phyloP scores from a whole-genome alignment of 2,797 vertebrate species.

The Toxotes lorentzi region DNA sequence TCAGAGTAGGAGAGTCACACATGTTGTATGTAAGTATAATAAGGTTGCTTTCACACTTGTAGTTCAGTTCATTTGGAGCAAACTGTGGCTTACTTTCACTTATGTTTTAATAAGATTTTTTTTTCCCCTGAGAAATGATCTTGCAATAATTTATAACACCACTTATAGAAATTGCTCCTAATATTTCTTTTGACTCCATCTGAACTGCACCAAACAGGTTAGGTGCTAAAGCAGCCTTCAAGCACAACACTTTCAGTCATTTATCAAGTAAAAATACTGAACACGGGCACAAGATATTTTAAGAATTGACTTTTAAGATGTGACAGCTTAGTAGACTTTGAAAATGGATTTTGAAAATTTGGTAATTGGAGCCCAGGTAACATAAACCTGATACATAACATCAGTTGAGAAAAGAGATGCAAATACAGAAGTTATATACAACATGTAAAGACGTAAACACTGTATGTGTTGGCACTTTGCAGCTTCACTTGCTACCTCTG shows the following conservation, averaged over 20 bases:
- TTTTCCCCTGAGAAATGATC: too few species aligned
- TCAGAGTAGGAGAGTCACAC: neutral
- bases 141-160: neutral
- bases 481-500: conserved; percentile 2
- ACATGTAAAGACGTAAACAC: neutral
- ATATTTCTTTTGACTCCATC: neutral
- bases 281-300: neutral
- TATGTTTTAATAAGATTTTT: too few species aligned
- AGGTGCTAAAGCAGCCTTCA: neutral
- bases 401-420: neutral
- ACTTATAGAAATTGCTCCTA: neutral
- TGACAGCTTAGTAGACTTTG: neutral
- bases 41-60: too few species aligned
- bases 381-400: neutral
- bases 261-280: neutral
- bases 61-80: neutral
- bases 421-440: neutral
- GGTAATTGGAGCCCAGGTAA: neutral
- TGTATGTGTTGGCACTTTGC: neutral
- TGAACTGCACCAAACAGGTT: neutral
- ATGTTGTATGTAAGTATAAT: too few species aligned
- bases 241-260: neutral
- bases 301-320: neutral
- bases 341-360: neutral
- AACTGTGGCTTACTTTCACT: neutral